phyloP scores from a whole-genome alignment of 2,888 invertebrate species.

The Glaucopsyche alexis region DNA sequence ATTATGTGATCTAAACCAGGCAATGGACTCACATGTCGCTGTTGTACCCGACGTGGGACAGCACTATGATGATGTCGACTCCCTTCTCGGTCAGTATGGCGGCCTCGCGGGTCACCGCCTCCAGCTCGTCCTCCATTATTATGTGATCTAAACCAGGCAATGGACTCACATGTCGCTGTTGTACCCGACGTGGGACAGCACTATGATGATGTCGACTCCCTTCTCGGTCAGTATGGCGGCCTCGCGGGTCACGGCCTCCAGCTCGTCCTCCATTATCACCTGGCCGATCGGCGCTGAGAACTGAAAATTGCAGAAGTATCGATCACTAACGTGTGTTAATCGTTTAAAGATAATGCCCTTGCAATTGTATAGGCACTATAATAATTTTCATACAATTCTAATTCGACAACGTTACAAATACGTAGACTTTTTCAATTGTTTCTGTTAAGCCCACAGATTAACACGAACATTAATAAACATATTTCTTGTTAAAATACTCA shows the following conservation, averaged over 20 bases:
- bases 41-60: constrained; percentile 88
- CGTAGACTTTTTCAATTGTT: too few relatives aligned
- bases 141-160: too few relatives aligned
- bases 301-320: constrained; percentile 54
- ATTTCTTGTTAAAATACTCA: too few relatives aligned
- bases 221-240: constrained; percentile 81
- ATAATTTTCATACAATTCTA: too few relatives aligned
- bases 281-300: constrained; percentile 83
- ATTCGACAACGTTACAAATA: too few relatives aligned
- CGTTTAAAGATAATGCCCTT: too few relatives aligned
- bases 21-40: constrained; percentile 56
- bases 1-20: too few relatives aligned
- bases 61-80: constrained; percentile 88
- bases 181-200: constrained; percentile 89
- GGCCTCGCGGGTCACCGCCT: constrained; percentile 81
- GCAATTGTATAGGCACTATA: too few relatives aligned
- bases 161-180: constrained; percentile 57
- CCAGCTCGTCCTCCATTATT: constrained; percentile 69
- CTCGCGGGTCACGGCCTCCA: constrained; percentile 83
- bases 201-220: constrained; percentile 88
- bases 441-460: too few relatives aligned
- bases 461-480: too few relatives aligned
- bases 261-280: constrained; percentile 85
- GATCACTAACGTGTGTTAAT: too few relatives aligned
- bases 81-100: constrained; percentile 80